phyloP scores from a whole-genome alignment of 2,113 vertebrate genomes.

The Eublepharis macularius region DNA sequence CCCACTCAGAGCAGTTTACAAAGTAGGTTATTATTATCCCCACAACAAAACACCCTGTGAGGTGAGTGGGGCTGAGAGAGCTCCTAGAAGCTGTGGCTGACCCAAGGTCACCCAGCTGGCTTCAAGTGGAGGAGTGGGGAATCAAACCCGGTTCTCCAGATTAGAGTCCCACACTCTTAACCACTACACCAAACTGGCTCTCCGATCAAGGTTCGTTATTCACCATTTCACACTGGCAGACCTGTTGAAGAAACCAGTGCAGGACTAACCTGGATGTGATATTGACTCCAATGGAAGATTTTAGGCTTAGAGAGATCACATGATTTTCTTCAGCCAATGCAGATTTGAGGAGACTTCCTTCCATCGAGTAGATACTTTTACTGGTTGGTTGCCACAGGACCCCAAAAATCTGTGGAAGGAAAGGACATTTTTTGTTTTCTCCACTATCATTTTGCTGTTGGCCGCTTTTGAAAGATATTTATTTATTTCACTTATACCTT shows the following conservation, averaged over 20 bases:
- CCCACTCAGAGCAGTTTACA: too few species aligned
- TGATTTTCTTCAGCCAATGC: conserved; percentile 67
- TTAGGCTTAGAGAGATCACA: conserved; percentile 44
- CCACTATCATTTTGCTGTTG: too few species aligned
- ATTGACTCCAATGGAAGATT: conserved; percentile 40
- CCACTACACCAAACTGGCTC: too few species aligned
- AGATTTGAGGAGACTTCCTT: conserved; percentile 42
- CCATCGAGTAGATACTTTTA: conserved; percentile 50
- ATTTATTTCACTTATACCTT: not conserved
- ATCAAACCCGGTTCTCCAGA: too few species aligned
- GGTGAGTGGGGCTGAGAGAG: too few species aligned
- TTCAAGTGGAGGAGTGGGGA: too few species aligned
- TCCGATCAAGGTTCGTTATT: not conserved
- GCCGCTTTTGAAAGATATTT: not conserved
- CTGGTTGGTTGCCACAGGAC: conserved; percentile 62
- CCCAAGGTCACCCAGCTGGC: too few species aligned
- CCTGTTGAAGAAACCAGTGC: fast-evolving
- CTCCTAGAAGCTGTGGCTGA: too few species aligned
- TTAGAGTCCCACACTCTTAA: too few species aligned
- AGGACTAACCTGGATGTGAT: conserved; percentile 60
- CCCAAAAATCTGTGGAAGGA: conserved; percentile 62
- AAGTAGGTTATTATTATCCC: too few species aligned
- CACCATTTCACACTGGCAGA: not conserved
- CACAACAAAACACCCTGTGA: too few species aligned
- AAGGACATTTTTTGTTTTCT: not conserved